Conservation (phyloP, 2,888 invertebrate species). For the Aplocera efformata region DNA sequence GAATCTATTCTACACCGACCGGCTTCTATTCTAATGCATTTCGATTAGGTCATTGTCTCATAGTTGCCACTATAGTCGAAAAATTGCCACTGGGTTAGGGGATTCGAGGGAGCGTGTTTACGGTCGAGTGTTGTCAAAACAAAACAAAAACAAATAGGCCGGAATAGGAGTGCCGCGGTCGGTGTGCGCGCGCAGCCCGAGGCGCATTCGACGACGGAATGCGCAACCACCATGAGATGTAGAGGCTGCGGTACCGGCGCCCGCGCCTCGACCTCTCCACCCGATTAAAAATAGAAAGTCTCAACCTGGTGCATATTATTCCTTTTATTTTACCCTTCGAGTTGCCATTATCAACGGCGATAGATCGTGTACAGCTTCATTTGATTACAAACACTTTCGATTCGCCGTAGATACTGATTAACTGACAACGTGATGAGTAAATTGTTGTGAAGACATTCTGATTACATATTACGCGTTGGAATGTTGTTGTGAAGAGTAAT, state of each 20-base stretch:
- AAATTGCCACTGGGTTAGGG: conserved; percentile 5
- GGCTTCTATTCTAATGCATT: conserved; percentile 60
- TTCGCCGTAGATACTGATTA: conserved; percentile 31
- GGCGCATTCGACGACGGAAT: conserved; percentile 72
- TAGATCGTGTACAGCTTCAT: conserved; percentile 52
- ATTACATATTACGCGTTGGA: conserved; percentile 22
- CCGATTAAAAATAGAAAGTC: conserved; percentile 78
- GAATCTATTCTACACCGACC: conserved; percentile 56
- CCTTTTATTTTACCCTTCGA: conserved; percentile 72
- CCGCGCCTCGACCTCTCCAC: conserved; percentile 65
- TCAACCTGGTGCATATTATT: conserved; percentile 59
- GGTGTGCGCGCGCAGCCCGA: conserved; percentile 63
- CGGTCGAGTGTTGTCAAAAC: conserved; percentile 20
- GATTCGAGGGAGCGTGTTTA: conserved; percentile 20
- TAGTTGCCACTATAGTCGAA: too few species aligned
- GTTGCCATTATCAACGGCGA: conserved; percentile 59
- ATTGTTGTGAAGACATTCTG: conserved; percentile 26
- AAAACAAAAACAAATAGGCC: conserved; percentile 51
- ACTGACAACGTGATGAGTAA: conserved; percentile 25
- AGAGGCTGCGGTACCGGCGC: conserved; percentile 63
- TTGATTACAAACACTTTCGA: conserved; percentile 57
- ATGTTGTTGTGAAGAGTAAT: conserved; percentile 12
- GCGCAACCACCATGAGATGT: conserved; percentile 59
- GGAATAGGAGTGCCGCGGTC: conserved; percentile 35
- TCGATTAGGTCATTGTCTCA: conserved; percentile 65